phyloP scores from a whole-genome alignment of 2,888 invertebrate species.

The Philaethria dido region DNA sequence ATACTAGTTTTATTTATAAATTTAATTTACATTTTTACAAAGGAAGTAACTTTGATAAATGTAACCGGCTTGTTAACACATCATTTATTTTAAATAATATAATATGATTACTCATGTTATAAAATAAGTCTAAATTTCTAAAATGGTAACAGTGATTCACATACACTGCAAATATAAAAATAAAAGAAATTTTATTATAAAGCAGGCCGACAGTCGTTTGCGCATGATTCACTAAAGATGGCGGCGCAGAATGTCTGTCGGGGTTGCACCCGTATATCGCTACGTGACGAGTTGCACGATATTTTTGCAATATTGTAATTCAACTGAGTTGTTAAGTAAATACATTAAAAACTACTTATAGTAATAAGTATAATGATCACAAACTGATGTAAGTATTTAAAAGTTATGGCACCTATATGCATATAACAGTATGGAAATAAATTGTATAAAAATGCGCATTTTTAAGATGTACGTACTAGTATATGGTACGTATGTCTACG shows the following conservation, averaged over 20 bases:
- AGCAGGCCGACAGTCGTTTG: conserved; percentile 32
- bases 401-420: too few species aligned
- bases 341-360: not conserved
- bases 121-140: not conserved
- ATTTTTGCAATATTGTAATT: conserved; percentile 39
- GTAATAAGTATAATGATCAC: not conserved
- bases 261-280: conserved; percentile 52
- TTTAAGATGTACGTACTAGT: too few species aligned
- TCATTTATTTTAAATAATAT: not conserved
- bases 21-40: not conserved
- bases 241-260: conserved; percentile 43
- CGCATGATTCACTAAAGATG: conserved; percentile 57
- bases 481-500: too few species aligned
- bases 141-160: conserved; percentile 25
- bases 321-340: not conserved
- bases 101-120: not conserved
- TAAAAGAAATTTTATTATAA: conserved; percentile 43
- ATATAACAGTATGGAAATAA: too few species aligned
- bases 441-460: too few species aligned
- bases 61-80: too few species aligned
- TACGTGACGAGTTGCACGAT: conserved; percentile 55
- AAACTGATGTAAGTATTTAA: not conserved
- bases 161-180: conserved; percentile 32
- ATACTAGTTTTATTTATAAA: not conserved
- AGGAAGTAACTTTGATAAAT: not conserved